A percentile compares a stretch with the other conserved stretches of the same genome.
phyloP scores from a whole-genome alignment of 2,113 vertebrate genomes.

The Lepidothrix coronata region DNA sequence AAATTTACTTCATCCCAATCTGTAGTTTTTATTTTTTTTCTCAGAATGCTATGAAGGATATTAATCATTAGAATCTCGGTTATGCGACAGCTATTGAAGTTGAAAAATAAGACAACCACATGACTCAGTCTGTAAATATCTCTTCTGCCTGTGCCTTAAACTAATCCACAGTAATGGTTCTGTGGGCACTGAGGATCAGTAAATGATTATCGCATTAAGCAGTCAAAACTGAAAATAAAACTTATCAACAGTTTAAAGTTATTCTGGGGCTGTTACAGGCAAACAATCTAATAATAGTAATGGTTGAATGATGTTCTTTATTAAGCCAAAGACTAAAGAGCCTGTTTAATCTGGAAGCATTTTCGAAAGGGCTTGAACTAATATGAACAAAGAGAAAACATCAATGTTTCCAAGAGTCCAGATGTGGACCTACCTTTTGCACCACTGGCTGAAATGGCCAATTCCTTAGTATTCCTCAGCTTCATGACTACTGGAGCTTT shows the following conservation, averaged over 20 bases:
- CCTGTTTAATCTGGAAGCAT: neutral
- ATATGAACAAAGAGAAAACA: neutral
- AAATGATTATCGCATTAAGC: neutral
- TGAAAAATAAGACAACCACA: neutral
- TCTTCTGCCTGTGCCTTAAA: neutral
- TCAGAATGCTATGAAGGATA: neutral
- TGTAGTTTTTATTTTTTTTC: neutral
- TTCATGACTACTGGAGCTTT: neutral
- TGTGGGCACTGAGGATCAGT: neutral
- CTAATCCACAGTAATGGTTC: neutral
- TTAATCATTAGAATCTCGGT: neutral
- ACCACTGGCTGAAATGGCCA: neutral
- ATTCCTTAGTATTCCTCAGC: neutral
- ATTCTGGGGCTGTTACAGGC: neutral
- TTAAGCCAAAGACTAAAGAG: neutral
- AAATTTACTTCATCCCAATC: neutral
- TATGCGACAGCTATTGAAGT: neutral
- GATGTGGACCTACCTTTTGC: neutral
- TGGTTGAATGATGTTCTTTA: neutral
- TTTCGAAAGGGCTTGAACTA: neutral
- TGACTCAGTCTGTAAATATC: neutral
- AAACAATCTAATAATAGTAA: neutral
- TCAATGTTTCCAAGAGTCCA: neutral
- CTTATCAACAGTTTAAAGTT: neutral
- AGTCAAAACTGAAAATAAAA: neutral